A percentile compares a stretch with the other conserved stretches of the same genome.
Evolutionary conservation across 2,888 invertebrate species (phyloP).

Genomic region (Mythimna loreyi): DNA sequence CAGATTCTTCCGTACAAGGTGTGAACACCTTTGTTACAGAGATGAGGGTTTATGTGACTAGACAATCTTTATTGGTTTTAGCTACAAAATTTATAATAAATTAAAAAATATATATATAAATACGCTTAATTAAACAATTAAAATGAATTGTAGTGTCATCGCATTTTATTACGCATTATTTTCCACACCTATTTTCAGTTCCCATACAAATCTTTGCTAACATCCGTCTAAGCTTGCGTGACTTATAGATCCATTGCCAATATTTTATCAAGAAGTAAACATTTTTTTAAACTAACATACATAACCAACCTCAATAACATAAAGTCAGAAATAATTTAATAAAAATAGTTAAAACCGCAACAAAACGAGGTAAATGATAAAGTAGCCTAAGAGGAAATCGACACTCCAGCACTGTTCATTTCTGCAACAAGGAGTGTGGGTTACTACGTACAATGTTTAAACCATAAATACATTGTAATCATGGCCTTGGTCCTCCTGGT

Average conservation of each 20-base stretch:
- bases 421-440: slow-evolving; percentile 11
- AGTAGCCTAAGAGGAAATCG: slow-evolving; percentile 31
- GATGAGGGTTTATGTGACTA: too few relatives aligned
- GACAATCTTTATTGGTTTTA: too few relatives aligned
- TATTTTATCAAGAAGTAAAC: neutral
- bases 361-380: slow-evolving; percentile 28
- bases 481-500: neutral
- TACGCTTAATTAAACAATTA: too few relatives aligned
- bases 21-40: too few relatives aligned
- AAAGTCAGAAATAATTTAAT: neutral
- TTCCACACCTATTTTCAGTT: neutral
- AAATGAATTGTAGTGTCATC: too few relatives aligned
- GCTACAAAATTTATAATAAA: too few relatives aligned
- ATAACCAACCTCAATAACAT: neutral
- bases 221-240: neutral
- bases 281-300: neutral
- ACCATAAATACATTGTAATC: slow-evolving; percentile 21
- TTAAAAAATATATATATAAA: too few relatives aligned
- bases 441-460: slow-evolving; percentile 16
- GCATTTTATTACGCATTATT: slow-evolving; percentile 19
- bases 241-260: neutral
- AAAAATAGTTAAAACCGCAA: neutral
- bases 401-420: slow-evolving; percentile 7
- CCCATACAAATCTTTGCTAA: neutral
- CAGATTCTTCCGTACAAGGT: too few relatives aligned